A percentile compares a stretch with the other conserved stretches of the same genome.
Evolutionary conservation across 2,888 invertebrate species (phyloP).

Genomic region (Antheraea assamensis): DNA sequence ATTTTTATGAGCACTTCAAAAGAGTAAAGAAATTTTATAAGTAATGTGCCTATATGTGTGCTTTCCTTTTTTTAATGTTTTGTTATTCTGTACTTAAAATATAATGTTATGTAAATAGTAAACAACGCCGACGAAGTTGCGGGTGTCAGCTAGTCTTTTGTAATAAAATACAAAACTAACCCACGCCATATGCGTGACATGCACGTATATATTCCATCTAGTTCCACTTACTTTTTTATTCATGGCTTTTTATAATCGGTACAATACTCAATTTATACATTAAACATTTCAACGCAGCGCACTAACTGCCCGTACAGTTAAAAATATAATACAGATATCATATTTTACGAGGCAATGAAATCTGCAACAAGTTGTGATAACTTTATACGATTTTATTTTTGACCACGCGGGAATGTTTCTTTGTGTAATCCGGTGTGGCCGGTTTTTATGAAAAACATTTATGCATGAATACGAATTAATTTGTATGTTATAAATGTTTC

Average conservation of each 20-base stretch:
- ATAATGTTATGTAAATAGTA: too few species aligned
- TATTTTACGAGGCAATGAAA: constrained; percentile 19
- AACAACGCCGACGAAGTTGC: too few species aligned
- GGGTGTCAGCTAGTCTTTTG: too few species aligned
- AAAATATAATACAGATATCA: constrained; percentile 21
- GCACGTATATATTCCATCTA: not conserved
- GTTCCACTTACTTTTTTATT: constrained; percentile 3
- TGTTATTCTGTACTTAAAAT: too few species aligned
- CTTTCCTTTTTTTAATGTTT: too few species aligned
- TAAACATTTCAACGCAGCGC: constrained; percentile 16
- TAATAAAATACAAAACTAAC: not conserved
- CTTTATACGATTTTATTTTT: constrained; percentile 16
- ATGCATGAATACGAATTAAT: too few species aligned
- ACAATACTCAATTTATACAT: constrained; percentile 9
- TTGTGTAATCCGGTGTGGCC: not conserved
- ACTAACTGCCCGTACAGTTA: constrained; percentile 18
- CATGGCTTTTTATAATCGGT: constrained; percentile 14
- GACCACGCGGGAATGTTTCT: not conserved
- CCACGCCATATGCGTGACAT: not conserved
- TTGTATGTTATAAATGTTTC: too few species aligned
- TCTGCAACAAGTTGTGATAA: constrained; percentile 23
- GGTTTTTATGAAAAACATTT: not conserved
- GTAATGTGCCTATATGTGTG: too few species aligned
- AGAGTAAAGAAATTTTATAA: too few species aligned
- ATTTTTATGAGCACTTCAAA: too few species aligned